These are phyloP conservation scores for Tetraneura akinire DNA, from an alignment of 1,140 invertebrate genomes.

Conservation along the genomic window DNA sequence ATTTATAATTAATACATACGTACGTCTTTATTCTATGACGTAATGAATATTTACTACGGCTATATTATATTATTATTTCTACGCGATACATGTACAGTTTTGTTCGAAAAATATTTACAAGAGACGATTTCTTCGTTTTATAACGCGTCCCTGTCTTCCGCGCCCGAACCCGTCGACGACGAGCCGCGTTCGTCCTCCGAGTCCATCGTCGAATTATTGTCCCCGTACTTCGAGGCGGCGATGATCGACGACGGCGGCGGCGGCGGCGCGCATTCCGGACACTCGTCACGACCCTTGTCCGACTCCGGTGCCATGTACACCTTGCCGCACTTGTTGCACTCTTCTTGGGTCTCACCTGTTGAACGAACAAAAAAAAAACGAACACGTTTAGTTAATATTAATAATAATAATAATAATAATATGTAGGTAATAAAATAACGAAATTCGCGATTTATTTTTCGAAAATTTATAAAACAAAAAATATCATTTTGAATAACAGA, in stretches of 20 bases:
- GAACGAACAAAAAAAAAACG: neutral
- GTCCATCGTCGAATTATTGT: neutral
- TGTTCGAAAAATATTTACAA: too few relatives aligned
- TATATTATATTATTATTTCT: too few relatives aligned
- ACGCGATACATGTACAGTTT: too few relatives aligned
- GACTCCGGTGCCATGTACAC: conserved; percentile 40
- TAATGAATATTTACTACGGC: too few relatives aligned
- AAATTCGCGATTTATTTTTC: too few relatives aligned
- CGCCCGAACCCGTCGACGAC: conserved; percentile 18
- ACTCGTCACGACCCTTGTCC: conserved; percentile 36
- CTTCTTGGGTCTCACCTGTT: conserved; percentile 34
- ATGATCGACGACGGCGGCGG: neutral
- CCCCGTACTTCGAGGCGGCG: neutral
- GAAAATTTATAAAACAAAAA: too few relatives aligned
- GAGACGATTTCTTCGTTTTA: too few relatives aligned
- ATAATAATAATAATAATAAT: too few relatives aligned
- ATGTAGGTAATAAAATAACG: too few relatives aligned
- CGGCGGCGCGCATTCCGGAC: conserved; percentile 7
- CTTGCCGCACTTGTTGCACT: conserved; percentile 37
- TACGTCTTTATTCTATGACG: too few relatives aligned
- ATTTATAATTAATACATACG: too few relatives aligned
- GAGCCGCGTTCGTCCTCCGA: neutral
- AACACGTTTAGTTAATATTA: neutral
- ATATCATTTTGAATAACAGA: too few relatives aligned
- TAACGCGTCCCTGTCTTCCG: neutral